A percentile compares a stretch with the other conserved stretches of the same genome.
Evolutionary conservation across 2,888 invertebrate species (phyloP).

Genomic region (Aproaerema taeniolella): DNA sequence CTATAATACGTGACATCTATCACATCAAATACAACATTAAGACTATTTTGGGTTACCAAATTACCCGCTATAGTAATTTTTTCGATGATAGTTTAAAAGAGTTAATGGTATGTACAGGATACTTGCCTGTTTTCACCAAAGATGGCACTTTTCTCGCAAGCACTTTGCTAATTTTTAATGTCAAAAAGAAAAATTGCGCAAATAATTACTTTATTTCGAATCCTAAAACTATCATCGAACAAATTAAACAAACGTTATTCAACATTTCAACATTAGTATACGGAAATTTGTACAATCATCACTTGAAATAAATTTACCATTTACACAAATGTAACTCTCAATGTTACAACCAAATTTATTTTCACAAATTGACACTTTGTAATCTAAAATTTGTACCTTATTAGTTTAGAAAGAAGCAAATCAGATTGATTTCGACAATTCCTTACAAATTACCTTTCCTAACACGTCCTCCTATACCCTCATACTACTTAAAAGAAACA

Average conservation of each 20-base stretch:
- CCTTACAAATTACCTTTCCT: constrained; percentile 32
- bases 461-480: constrained; percentile 39
- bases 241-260: constrained; percentile 57
- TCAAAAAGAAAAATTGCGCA: too few relatives aligned
- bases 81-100: too few relatives aligned
- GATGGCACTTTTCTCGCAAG: too few relatives aligned
- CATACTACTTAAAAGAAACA: constrained; percentile 47
- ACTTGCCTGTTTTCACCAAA: too few relatives aligned
- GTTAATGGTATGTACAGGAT: too few relatives aligned
- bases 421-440: constrained; percentile 41
- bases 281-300: constrained; percentile 44
- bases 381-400: constrained; percentile 66
- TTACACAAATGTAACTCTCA: constrained; percentile 12
- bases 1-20: constrained; percentile 60
- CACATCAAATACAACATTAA: constrained; percentile 67
- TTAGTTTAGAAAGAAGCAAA: constrained; percentile 49
- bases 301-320: constrained; percentile 23
- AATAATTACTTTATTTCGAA: too few relatives aligned
- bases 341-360: too few relatives aligned
- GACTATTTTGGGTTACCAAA: constrained; percentile 55
- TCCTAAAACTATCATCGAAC: constrained; percentile 60
- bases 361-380: constrained; percentile 50
- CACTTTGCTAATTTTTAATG: too few relatives aligned
- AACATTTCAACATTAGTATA: constrained; percentile 41
- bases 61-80: constrained; percentile 54